Percentiles rank a stretch among this genome's conserved stretches.
phyloP scores from a whole-genome alignment of 1,140 invertebrate species.

The Neotoxoptera formosana region DNA sequence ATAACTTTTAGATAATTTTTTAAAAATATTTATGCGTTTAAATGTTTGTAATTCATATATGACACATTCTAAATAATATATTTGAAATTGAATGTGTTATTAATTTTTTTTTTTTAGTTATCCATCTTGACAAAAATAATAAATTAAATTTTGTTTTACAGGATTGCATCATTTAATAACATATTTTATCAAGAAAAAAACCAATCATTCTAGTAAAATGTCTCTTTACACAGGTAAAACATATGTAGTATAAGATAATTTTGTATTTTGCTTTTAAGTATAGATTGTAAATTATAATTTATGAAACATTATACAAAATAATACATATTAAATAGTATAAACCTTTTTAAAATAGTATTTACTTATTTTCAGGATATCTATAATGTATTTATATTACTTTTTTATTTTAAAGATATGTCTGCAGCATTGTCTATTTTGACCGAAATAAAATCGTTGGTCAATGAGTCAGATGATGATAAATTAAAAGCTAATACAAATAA shows the following conservation, averaged over 20 bases:
- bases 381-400: not conserved
- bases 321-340: not conserved
- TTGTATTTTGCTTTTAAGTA: not conserved
- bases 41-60: not conserved
- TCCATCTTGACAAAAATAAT: not conserved
- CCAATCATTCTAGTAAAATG: not conserved
- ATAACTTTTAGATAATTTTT: not conserved
- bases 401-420: slow-evolving; percentile 68
- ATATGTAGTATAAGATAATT: slow-evolving; percentile 1
- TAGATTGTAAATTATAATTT: not conserved
- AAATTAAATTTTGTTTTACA: slow-evolving; percentile 26
- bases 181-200: not conserved
- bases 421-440: slow-evolving; percentile 81
- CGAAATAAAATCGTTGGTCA: slow-evolving; percentile 77
- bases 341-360: not conserved
- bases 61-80: not conserved
- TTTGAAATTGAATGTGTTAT: not conserved
- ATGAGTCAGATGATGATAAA: slow-evolving; percentile 77
- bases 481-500: slow-evolving; percentile 78
- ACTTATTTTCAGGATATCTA: not conserved
- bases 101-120: not conserved
- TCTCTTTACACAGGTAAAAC: slow-evolving; percentile 46
- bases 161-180: not conserved
- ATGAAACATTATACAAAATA: not conserved
- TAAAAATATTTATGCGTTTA: not conserved